Conservation (phyloP, 2,113 vertebrate species). For the Fukomys damarensis region DNA sequence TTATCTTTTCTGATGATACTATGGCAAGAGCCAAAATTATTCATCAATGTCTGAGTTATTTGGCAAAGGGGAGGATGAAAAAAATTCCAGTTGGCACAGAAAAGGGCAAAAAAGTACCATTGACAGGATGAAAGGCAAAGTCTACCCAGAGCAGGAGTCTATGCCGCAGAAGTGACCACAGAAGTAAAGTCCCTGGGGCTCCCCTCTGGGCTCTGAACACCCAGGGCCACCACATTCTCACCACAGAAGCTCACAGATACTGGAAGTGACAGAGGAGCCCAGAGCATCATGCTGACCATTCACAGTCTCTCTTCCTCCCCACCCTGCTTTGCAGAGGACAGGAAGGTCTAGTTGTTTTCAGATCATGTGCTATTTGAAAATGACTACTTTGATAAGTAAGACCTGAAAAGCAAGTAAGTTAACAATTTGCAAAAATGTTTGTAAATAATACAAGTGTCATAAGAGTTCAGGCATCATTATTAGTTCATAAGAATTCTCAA, state of each 20-base stretch:
- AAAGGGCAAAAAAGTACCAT: background rate
- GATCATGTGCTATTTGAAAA: background rate
- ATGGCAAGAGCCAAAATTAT: accelerated
- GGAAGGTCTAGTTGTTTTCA: accelerated
- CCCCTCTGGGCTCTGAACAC: accelerated
- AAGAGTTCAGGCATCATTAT: background rate
- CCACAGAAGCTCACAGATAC: background rate
- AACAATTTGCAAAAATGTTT: background rate
- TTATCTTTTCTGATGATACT: accelerated
- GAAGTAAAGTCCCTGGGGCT: accelerated
- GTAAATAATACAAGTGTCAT: background rate
- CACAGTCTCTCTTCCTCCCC: background rate
- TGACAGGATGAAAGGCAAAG: background rate
- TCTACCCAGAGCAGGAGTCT: background rate
- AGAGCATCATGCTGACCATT: accelerated
- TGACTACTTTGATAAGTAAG: background rate
- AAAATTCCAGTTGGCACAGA: background rate
- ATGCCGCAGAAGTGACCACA: background rate
- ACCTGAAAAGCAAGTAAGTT: background rate
- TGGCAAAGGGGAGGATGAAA: background rate
- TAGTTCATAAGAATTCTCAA: slow-evolving; percentile 24
- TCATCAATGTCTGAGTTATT: background rate
- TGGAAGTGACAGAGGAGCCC: accelerated
- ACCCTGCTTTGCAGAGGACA: accelerated
- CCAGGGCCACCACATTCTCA: accelerated